Conservation (phyloP, 2,113 vertebrate species). For the Rhagologus leucostigma region DNA sequence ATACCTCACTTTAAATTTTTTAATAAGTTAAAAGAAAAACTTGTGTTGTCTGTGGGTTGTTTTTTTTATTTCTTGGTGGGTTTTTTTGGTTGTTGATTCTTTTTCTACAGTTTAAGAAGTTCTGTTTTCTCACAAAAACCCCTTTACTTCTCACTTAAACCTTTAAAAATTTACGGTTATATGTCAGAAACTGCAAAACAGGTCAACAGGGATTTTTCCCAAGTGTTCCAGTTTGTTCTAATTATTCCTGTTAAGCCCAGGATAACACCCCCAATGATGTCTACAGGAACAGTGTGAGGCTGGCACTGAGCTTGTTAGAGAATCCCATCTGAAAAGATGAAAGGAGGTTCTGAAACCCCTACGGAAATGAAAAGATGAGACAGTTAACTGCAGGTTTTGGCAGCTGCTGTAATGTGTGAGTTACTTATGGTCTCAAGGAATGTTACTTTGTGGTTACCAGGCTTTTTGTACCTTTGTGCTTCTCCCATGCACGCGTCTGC, state of each 20-base stretch:
- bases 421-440: neutral
- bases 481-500: neutral
- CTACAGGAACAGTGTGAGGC: neutral
- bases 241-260: neutral
- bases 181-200: neutral
- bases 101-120: neutral
- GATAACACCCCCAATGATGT: neutral
- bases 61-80: neutral
- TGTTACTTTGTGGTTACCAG: neutral
- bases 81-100: neutral
- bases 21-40: neutral
- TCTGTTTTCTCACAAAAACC: neutral
- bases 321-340: conserved; percentile 22
- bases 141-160: neutral
- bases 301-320: neutral
- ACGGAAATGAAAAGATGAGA: conserved; percentile 1
- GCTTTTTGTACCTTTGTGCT: neutral
- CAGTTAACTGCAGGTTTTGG: neutral
- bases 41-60: neutral
- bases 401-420: neutral
- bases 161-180: neutral
- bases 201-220: neutral
- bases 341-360: conserved; percentile 30
- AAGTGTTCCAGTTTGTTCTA: neutral
- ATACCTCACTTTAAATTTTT: neutral